Base-by-base conservation (phyloP, 2,113 vertebrate species). In the Electrona antarctica region DNA sequence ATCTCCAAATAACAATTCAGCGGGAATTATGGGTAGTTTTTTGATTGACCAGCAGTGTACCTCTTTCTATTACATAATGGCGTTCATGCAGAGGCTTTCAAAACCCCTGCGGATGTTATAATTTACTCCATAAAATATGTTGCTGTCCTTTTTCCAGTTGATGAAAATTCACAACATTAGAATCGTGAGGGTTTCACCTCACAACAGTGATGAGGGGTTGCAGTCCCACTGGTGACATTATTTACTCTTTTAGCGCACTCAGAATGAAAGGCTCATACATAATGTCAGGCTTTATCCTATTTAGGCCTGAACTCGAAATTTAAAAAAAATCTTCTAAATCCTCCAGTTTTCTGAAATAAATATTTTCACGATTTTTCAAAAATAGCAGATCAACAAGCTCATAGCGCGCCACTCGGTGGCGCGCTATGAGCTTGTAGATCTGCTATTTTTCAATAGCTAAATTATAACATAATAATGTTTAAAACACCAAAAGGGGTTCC, bases 261-360 rank as follows among this genome's bases (percentile, higher is more conserved):
- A 51, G 52, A 74, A 55, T 46, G 6, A 74, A 67, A 5, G 12
- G 48, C 68, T 77, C 64, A 76, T 79, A 66, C 76, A 85, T 84
- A 74, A 78, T 76, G 10, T 57, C 56, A 28, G 0, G 12, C 6
- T 21, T 60, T n/a, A n/a, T n/a, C n/a, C n/a, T n/a, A n/a, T n/a
- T n/a, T n/a, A n/a, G n/a, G n/a, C n/a, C n/a, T n/a, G n/a, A n/a
- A n/a, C n/a, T n/a, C n/a, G n/a, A n/a, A n/a, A n/a, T n/a, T n/a
- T n/a, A n/a, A n/a, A n/a, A n/a, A n/a, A n/a, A n/a, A n/a, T n/a
- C n/a, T n/a, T n/a, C n/a, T n/a, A n/a, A n/a, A n/a, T n/a, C n/a
- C n/a, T n/a, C n/a, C n/a, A n/a, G n/a, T n/a, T n/a, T n/a, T n/a
- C n/a, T n/a, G n/a, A n/a, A n/a, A n/a, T n/a, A n/a, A n/a, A n/a